These are phyloP conservation scores for Hydrotaea diabolus DNA, from an alignment of 2,888 invertebrate species.

Conservation along the genomic window DNA sequence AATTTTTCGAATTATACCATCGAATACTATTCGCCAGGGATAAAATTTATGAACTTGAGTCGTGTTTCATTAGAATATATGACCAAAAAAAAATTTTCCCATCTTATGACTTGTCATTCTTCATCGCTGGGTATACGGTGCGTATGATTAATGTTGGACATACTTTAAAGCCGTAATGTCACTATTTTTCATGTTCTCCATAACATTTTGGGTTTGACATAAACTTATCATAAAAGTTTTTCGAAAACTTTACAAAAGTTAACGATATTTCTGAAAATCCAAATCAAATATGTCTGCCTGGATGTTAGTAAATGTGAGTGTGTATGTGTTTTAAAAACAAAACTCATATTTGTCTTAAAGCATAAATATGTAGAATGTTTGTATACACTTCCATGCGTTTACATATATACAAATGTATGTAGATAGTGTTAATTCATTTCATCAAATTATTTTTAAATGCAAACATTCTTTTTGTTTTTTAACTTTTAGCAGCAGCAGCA, in stretches of 20 bases:
- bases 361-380: constrained; percentile 1
- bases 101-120: too few relatives aligned
- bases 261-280: background rate
- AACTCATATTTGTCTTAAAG: constrained; percentile 1
- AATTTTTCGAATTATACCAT: too few relatives aligned
- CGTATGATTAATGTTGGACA: background rate
- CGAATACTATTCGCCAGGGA: too few relatives aligned
- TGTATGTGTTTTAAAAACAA: constrained; percentile 14
- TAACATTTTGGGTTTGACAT: constrained; percentile 11
- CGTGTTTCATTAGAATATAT: too few relatives aligned
- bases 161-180: constrained; percentile 7
- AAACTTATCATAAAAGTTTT: constrained; percentile 13
- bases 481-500: too few relatives aligned
- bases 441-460: background rate
- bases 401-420: too few relatives aligned
- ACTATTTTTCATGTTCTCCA: constrained; percentile 15
- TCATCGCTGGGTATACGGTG: background rate
- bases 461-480: background rate
- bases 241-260: constrained; percentile 15
- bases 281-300: constrained; percentile 8
- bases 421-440: background rate
- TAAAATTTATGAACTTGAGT: too few relatives aligned
- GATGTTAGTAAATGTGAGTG: background rate
- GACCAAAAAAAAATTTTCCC: too few relatives aligned
- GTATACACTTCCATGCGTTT: too few relatives aligned